Evolutionary conservation across 1,140 invertebrate genomes (phyloP), one percentile per base, ranked within the genome.

Genomic region (Leptinotarsa texana): DNA sequence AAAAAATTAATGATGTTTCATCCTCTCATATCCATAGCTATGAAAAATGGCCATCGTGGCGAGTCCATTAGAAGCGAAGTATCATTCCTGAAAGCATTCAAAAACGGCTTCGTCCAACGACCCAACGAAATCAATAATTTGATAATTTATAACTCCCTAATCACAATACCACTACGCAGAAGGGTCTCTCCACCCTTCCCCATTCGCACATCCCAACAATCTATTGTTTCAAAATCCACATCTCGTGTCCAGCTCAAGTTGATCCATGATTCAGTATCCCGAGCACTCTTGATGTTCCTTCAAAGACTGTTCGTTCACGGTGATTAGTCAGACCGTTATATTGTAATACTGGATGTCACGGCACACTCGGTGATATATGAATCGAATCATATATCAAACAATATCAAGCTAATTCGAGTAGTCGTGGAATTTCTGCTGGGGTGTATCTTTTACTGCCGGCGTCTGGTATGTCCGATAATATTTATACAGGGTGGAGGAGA

Each of bases 381-480:
- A 77, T 79, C 78, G 78, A 79, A 77, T 78, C 78, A 79, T 78
- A 79, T 79, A 78, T 79, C 78, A 79, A 79, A 77, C 78, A 76
- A 78, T 79, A 79, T 79, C 73, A 67, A 70, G 69, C 73, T 79
- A 79, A 79, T 77, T 78, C 75, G 74, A 65, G 69, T 73, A 66
- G 73, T 68, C 71, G 75, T 47, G 71, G 71, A 73, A 73, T 73
- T 73, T 65, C 51, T 62, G 69, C 33, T 51, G 22, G 33, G 71
- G 33, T 42, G 69, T 48, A 51, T 51, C 48, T 69, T 69, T 51
- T 47, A 71, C 69, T 71, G 42, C 57, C 69, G 49, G 48, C 48
- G 42, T 71, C 49, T 51, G 69, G 66, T 42, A 68, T 68, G 66
- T 47, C 42, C 24, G 18, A 42, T 68, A 22, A 17, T 33, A 15